phyloP scores from a whole-genome alignment of 2,113 vertebrate genomes.

The Cettia cetti region DNA sequence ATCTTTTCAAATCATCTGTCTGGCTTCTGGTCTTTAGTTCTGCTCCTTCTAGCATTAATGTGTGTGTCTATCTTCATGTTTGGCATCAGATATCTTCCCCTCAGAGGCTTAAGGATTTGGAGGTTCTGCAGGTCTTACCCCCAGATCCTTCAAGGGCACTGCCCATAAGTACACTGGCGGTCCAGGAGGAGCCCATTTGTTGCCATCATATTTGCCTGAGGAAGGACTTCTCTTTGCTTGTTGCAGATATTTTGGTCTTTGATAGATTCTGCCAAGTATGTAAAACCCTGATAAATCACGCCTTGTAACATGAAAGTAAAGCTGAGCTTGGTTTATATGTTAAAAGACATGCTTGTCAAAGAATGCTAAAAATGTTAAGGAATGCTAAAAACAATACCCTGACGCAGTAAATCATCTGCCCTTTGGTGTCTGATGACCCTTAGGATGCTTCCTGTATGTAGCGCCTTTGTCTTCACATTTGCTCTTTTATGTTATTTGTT shows the following conservation, averaged over 20 bases:
- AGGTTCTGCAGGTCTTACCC: not conserved
- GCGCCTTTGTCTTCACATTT: not conserved
- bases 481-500: not conserved
- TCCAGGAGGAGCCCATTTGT: not conserved
- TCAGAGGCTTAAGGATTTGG: not conserved
- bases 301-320: not conserved
- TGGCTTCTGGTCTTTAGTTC: not conserved
- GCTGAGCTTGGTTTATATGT: not conserved
- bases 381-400: not conserved
- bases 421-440: not conserved
- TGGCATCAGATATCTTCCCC: not conserved
- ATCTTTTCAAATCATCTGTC: not conserved
- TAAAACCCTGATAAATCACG: not conserved
- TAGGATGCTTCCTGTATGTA: not conserved
- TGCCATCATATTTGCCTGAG: not conserved
- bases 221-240: not conserved
- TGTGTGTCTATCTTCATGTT: fast-evolving
- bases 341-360: not conserved
- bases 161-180: fast-evolving
- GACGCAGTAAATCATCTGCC: not conserved
- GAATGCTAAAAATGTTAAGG: not conserved
- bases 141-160: not conserved
- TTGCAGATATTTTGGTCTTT: not conserved
- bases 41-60: not conserved
- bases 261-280: not conserved